These are phyloP conservation scores for Pagetopsis macropterus DNA, from an alignment of 2,797 vertebrate genomes.

Conservation along the genomic window DNA sequence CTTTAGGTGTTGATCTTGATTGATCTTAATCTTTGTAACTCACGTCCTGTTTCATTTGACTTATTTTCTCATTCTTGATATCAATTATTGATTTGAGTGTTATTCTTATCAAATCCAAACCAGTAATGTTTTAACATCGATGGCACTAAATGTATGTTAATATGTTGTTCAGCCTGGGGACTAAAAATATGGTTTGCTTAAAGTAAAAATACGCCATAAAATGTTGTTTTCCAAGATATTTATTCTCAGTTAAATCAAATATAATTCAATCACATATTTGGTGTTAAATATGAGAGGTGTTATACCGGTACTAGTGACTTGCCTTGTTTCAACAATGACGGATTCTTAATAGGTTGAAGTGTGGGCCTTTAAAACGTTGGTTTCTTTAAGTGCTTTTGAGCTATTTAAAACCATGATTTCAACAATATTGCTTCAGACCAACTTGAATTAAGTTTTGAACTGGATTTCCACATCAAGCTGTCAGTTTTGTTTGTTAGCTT, in stretches of 20 bases:
- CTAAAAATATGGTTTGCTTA: neutral
- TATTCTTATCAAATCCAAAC: neutral
- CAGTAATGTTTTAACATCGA: constrained; percentile 10
- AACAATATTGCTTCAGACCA: neutral
- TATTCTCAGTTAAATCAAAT: constrained; percentile 13
- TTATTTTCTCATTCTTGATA: constrained; percentile 8
- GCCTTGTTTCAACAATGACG: constrained; percentile 6
- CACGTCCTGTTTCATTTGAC: neutral
- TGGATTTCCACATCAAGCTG: constrained; percentile 7
- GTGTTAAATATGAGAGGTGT: neutral
- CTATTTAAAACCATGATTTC: neutral
- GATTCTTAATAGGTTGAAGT: neutral
- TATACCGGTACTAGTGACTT: neutral
- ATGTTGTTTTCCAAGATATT: neutral
- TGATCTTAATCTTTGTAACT: neutral
- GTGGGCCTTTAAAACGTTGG: too few relatives aligned
- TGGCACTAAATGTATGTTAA: neutral
- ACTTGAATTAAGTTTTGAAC: constrained; percentile 16
- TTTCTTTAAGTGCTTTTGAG: neutral
- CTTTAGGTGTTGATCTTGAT: constrained; percentile 7
- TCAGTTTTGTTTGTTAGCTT: neutral
- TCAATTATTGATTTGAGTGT: constrained; percentile 1
- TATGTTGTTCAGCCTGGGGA: neutral
- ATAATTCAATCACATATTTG: neutral
- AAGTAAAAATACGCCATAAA: neutral